These are phyloP conservation scores for Dicerorhinus sumatrensis DNA, from an alignment of 2,113 vertebrate species.

Conservation along the genomic window DNA sequence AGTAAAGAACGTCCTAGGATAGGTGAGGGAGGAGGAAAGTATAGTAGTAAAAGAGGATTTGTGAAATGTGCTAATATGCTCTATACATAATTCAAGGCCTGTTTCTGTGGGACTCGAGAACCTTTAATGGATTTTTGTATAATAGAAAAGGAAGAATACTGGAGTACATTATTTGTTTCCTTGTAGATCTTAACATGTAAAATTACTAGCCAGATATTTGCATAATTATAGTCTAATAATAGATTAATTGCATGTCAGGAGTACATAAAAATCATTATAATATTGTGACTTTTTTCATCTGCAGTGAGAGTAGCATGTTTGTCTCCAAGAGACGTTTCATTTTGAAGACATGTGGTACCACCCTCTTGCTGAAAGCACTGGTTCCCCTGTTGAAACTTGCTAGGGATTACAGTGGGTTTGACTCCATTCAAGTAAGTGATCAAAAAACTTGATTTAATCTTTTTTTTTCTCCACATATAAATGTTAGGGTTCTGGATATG, in stretches of 20 bases:
- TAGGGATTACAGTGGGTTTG: slow-evolving; percentile 98
- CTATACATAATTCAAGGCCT: background rate
- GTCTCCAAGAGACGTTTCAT: slow-evolving; percentile 99
- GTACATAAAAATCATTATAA: background rate
- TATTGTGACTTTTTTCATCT: slow-evolving; percentile 1
- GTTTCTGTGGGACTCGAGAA: background rate
- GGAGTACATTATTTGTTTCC: background rate
- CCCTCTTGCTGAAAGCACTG: slow-evolving; percentile 99
- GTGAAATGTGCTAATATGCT: background rate
- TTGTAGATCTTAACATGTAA: background rate
- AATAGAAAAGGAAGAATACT: background rate
- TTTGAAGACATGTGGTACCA: slow-evolving; percentile 99
- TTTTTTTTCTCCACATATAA: background rate
- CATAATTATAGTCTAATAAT: background rate
- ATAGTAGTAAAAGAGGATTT: background rate
- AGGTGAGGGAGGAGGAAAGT: background rate
- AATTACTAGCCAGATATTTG: background rate
- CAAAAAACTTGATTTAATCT: background rate
- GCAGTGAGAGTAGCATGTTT: slow-evolving; percentile 99
- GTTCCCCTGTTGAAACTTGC: slow-evolving; percentile 99
- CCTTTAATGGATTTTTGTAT: background rate
- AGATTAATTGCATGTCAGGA: background rate
- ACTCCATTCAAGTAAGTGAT: slow-evolving; percentile 95
- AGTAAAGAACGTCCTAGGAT: background rate
- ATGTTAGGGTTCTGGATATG: background rate